Evolutionary conservation across 2,888 invertebrate genomes (phyloP), one percentile per base, ranked within the genome.

Genomic region (Taenaris catops): DNA sequence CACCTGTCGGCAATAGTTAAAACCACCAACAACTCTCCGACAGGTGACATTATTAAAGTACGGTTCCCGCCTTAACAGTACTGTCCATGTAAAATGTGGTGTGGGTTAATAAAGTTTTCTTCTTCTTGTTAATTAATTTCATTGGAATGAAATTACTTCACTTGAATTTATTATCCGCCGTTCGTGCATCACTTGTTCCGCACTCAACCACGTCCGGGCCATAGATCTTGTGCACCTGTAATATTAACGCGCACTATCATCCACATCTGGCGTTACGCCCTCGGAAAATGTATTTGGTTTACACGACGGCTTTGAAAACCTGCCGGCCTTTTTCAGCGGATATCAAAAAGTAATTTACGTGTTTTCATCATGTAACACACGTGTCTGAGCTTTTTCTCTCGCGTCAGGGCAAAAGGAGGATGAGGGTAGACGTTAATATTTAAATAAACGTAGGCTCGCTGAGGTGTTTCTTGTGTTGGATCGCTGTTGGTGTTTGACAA

Each of bases 191-290:
- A 8, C 55, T 58, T 53, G 43, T 3, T 29, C 64, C 62, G 40
- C 29, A 7, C 29, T 63, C 27, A 35, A 4, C 23, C 58, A 58
- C 63, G 66, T 62, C 48, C 46, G 25, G 34, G 38, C 63, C 38
- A 63, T 68, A 65, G 56, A 66, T 68, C 65, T 65, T 48, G 46
- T 44, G 50, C 59, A 63, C 63, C 63, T 63, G 63, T 58, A 59
- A 55, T 58, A 63, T 59, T 59, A 65, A 62, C 63, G 62, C 52
- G 47, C 45, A 57, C 61, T 61, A 67, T 69, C 69, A 58, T 57
- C 48, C 48, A 45, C 69, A 68, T 51, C 55, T 59, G 69, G 54
- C 61, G 63, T 48, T 19, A 23, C 44, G 40, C 41, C 31, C 25
- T 25, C 28, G 42, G 32, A 17, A 28, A 31, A 41, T 36, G 44